Evolutionary conservation across 2,888 invertebrate species (phyloP).

Genomic region (Agapetus fuscipes): DNA sequence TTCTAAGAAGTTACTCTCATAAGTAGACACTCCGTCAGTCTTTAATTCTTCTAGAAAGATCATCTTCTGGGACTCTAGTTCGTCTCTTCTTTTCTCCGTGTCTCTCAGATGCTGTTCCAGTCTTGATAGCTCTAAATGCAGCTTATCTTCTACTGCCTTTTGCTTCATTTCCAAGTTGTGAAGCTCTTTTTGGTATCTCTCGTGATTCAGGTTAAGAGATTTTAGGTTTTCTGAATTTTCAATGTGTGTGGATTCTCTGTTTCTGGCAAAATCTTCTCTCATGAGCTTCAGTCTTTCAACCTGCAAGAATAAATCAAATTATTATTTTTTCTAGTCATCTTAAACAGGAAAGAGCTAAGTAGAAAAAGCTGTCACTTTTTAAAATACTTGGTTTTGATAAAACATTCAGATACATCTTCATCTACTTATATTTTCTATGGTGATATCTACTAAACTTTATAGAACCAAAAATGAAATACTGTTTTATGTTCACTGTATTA

Average conservation of each 20-base stretch:
- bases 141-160: conserved; percentile 28
- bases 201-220: not conserved
- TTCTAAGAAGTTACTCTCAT: conserved; percentile 41
- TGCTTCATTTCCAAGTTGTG: conserved; percentile 29
- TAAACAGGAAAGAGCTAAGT: too few relatives aligned
- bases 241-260: not conserved
- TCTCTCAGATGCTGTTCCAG: conserved; percentile 29
- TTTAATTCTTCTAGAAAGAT: conserved; percentile 33
- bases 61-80: conserved; percentile 33
- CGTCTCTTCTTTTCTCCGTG: conserved; percentile 37
- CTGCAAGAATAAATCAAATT: conserved; percentile 11
- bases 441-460: too few relatives aligned
- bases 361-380: too few relatives aligned
- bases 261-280: conserved; percentile 8
- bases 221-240: not conserved
- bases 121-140: conserved; percentile 28
- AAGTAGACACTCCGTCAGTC: conserved; percentile 33
- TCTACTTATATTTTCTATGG: too few relatives aligned
- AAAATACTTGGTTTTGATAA: too few relatives aligned
- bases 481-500: too few relatives aligned
- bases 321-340: too few relatives aligned
- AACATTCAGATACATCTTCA: too few relatives aligned
- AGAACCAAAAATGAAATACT: too few relatives aligned
- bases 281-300: conserved; percentile 18
- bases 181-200: conserved; percentile 9